phyloP scores from a whole-genome alignment of 2,888 invertebrate genomes.

The Pseudoips prasinana region DNA sequence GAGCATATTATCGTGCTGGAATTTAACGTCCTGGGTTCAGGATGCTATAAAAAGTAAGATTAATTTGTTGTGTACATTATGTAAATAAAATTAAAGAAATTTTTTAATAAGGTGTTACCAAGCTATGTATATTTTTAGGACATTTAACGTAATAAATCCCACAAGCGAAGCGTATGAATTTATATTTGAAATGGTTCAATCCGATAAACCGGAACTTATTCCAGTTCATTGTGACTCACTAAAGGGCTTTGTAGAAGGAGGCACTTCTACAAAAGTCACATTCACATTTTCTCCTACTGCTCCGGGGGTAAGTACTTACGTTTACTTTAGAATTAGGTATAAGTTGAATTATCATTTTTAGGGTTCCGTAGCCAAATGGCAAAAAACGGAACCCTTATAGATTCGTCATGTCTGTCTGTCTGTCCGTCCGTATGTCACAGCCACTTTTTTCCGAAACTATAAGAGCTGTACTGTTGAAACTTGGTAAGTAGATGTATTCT shows the following conservation, averaged over 20 bases:
- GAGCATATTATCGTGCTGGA: constrained; percentile 82
- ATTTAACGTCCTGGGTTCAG: constrained; percentile 84
- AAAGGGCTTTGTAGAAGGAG: constrained; percentile 82
- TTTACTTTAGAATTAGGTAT: too few relatives aligned
- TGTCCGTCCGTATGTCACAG: too few relatives aligned
- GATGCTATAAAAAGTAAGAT: constrained; percentile 76
- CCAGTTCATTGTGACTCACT: constrained; percentile 82
- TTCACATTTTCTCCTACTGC: constrained; percentile 85
- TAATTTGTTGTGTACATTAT: neutral
- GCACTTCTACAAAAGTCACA: constrained; percentile 80
- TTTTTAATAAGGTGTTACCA: too few relatives aligned
- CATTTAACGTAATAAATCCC: constrained; percentile 85
- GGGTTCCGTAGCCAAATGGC: too few relatives aligned
- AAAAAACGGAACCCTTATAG: too few relatives aligned
- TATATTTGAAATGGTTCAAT: constrained; percentile 78
- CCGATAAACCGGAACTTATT: constrained; percentile 62
- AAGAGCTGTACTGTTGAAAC: too few relatives aligned
- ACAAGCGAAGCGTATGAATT: constrained; percentile 83
- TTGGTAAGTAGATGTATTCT: too few relatives aligned
- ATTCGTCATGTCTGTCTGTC: too few relatives aligned
- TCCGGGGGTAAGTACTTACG: constrained; percentile 70
- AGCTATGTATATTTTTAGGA: constrained; percentile 70
- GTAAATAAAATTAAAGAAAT: too few relatives aligned
- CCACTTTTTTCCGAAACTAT: too few relatives aligned
- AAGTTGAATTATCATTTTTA: too few relatives aligned